A percentile compares a stretch with the other conserved stretches of the same genome.
phyloP scores from a whole-genome alignment of 2,113 vertebrate species.

The Balaenoptera acutorostrata region DNA sequence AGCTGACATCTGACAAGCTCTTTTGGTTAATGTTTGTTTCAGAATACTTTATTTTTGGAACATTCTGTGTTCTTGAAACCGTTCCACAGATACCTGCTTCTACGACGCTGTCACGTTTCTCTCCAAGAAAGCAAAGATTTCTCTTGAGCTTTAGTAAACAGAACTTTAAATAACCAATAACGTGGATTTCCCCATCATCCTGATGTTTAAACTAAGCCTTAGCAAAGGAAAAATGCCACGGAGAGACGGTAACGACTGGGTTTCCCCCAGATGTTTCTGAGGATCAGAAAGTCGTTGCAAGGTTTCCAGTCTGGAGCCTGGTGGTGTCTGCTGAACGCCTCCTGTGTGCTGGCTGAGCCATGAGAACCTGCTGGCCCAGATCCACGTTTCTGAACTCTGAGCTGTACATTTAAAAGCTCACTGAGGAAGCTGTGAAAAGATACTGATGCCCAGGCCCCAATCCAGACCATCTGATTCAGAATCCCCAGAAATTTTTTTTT shows the following conservation, averaged over 20 bases:
- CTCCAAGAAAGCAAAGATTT: background rate
- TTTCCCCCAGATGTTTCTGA: background rate
- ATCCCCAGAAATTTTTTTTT: background rate
- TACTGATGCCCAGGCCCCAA: background rate
- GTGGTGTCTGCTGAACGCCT: background rate
- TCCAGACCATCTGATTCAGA: background rate
- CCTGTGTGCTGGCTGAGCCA: background rate
- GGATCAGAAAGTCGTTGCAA: background rate
- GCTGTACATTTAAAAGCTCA: background rate
- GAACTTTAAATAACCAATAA: background rate
- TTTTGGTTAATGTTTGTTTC: background rate
- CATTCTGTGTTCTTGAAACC: constrained; percentile 56
- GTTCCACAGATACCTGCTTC: background rate
- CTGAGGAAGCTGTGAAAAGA: background rate
- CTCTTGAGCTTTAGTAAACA: constrained; percentile 11
- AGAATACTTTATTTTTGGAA: constrained; percentile 58
- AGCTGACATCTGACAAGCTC: constrained; percentile 20
- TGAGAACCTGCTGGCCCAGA: background rate
- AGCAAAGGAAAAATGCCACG: background rate
- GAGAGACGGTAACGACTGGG: background rate
- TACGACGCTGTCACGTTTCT: background rate
- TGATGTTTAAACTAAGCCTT: background rate
- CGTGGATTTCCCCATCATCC: background rate
- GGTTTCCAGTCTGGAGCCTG: background rate
- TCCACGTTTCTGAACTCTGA: background rate